Evolutionary conservation across 2,888 invertebrate genomes (phyloP), one percentile per base, ranked within the genome.

Genomic region (Aporophyla nigra): DNA sequence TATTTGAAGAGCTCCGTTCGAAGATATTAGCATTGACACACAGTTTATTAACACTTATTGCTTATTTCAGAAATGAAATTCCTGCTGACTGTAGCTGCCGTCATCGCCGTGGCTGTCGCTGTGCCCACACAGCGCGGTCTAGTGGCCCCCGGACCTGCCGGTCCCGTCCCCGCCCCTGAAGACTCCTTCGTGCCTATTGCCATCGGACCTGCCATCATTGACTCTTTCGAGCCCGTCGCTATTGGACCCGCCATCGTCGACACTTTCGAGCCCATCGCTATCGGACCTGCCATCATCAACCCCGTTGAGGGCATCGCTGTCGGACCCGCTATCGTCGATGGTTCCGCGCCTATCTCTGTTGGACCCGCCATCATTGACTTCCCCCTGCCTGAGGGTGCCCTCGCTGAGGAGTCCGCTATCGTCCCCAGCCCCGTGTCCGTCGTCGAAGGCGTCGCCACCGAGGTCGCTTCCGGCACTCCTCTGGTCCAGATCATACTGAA

Each of bases 181-280:
- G 16, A 83, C 9, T 0, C 66, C 69, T 67, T 66, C 65, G 61
- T n/a, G 24, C 83, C 85, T 54, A 82, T 90, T 71, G 51, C 83
- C 43, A 81, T 88, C n/a, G 89, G 88, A 43, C 89, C 90, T 53
- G 90, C 88, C 19, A 63, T 81, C 68, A 61, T 88, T 10, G 89
- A 88, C 59, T 43, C 71, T 19, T 87, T 94, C 87, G 94, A 91
- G 80, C 87, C 92, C 81, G 92, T 92, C 86, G 92, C 93, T 54
- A 5, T 90, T 9, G 88, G 84, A 75, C 91, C 91, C 53, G 71
- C 85, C 6, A 68, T 67, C 43, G 62, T 87, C 0, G 62, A 62
- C 80, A 43, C 72, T 19, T 14, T 53, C n/a, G 65, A 80, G 27
- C 59, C 59, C 9, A 68, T 83, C 77, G 71, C 82, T n/a, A 65